Base-by-base conservation (phyloP, 2,113 vertebrate genomes). In the Ageneiosus marmoratus region DNA sequence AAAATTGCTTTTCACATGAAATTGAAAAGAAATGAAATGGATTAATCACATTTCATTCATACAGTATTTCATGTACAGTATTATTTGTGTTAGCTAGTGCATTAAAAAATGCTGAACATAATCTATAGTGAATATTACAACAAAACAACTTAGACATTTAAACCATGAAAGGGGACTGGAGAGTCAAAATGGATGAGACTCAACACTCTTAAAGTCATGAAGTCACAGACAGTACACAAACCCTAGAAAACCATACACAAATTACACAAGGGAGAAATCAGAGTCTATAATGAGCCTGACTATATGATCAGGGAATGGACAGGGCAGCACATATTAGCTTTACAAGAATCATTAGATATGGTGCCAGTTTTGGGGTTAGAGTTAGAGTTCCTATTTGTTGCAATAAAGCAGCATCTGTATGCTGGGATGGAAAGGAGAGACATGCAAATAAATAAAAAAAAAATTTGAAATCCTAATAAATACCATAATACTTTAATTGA, bases 361-460 rank as follows among this genome's bases (percentile, higher is more conserved):
- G 53, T 56, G 24, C 11, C 20, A 27, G 32, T 48, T 20, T n/a
- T n/a, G n/a, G 69, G 69, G 24, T 41, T 67, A 56, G 37, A 9
- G 63, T 62, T 46, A 18, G 46, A 80, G 63, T 70, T 72, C n/a
- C 41, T 60, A 69, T 60, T 81, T 73, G n/a, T 81, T 73, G 24
- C 44, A 16, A 48, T 44, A 74, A 74, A 72, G 27, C 69, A 24
- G 1, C 10, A 62, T 82, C 29, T 82, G 69, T 29, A 60, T 53
- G 55, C 27, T 67, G 62, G 53, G 29, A 76, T 37, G 18, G 29
- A 53, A 55, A 13, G 20, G 1, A 0, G 7, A 74, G n/a, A 55
- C 50, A 24, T 55, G 48, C 41, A 44, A 34, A 12, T 62, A 34
- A 15, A 29, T 41, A 41, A 41, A 41, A 41, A 41, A 3, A 3